phyloP scores from a whole-genome alignment of 2,888 invertebrate species.

The Aromia moschata region DNA sequence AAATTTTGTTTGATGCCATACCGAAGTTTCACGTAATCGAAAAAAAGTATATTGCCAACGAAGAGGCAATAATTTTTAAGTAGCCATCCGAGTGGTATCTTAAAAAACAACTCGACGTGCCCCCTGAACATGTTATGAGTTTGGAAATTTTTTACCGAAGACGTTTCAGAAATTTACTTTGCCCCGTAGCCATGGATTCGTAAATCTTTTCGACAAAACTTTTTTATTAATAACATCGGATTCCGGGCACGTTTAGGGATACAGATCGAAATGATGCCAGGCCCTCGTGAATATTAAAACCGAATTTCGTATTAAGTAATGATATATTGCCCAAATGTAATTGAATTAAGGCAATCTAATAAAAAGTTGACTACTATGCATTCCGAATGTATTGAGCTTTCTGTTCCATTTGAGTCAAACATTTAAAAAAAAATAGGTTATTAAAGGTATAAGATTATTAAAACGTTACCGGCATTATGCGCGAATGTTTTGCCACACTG shows the following conservation, averaged over 20 bases:
- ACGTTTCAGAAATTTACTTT: conserved; percentile 12
- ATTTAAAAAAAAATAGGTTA: no score
- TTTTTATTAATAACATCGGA: conserved; percentile 8
- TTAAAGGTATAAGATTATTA: no score
- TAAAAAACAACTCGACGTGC: background rate
- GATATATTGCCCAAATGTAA: no score
- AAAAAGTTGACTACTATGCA: no score
- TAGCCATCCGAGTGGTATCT: background rate
- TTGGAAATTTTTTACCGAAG: conserved; percentile 7
- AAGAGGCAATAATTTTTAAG: background rate
- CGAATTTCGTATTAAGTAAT: background rate
- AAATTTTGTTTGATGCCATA: background rate
- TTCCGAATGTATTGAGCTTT: no score
- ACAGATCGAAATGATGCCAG: conserved; percentile 7
- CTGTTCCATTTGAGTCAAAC: no score
- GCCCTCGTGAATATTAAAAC: conserved; percentile 15
- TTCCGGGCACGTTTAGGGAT: conserved; percentile 9
- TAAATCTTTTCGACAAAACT: conserved; percentile 25
- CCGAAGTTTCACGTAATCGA: background rate
- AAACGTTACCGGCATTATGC: no score
- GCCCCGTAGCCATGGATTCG: background rate
- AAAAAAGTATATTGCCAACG: background rate
- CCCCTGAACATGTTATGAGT: conserved; percentile 4
- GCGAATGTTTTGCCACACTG: no score
- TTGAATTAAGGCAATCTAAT: no score